Base-by-base conservation (phyloP, 2,113 vertebrate genomes). In the Castor canadensis region DNA sequence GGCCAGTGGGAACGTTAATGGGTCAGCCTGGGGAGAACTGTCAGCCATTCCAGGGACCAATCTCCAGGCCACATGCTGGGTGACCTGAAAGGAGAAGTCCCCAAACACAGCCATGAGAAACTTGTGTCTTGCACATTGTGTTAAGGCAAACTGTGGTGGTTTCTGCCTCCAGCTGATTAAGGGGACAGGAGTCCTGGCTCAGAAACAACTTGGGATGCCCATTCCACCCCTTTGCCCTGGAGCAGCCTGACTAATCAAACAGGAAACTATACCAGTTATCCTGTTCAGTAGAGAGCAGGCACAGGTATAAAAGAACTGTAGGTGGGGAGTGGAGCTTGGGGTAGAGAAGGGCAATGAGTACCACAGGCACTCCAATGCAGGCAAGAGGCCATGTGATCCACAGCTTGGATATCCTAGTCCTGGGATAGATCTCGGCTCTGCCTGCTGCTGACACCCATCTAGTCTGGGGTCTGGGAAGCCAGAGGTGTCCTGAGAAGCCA, bases 261-360 rank as follows among this genome's bases (percentile, higher is more conserved):
- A 67, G 84, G 72, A 64, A n/a, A 0, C 60, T 16, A 4, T 22
- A 40, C 35, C 22, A 43, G 19, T 13, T 60, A 62, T 54, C 82
- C 28, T 20, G 32, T 72, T 88, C 92, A 52, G 56, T 82, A 81
- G 73, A 85, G 71, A 91, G 62, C 76, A 11, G n/a, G n/a, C 30
- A 40, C 22, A 66, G 35, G 20, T 30, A 5, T 67, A 35, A 87
- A 60, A 76, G 73, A 16, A 49, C 58, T 43, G 26, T 24, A 67
- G 43, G n/a, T 45, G 11, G 22, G 11, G 24, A 38, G 38, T 24
- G 30, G 64, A 71, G 38, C 9, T 7, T 12, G 15, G 6, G 28
- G 79, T 45, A 67, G 40, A 20, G 52, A 45, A 60, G 38, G 22
- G 28, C 13, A 35, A 7, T 0, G 19, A 76, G 24, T 7, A 16